Percentiles rank a stretch among this genome's conserved stretches.
These are phyloP conservation scores for Hymenopus coronatus DNA, from an alignment of 2,888 invertebrate genomes.

Conservation along the genomic window DNA sequence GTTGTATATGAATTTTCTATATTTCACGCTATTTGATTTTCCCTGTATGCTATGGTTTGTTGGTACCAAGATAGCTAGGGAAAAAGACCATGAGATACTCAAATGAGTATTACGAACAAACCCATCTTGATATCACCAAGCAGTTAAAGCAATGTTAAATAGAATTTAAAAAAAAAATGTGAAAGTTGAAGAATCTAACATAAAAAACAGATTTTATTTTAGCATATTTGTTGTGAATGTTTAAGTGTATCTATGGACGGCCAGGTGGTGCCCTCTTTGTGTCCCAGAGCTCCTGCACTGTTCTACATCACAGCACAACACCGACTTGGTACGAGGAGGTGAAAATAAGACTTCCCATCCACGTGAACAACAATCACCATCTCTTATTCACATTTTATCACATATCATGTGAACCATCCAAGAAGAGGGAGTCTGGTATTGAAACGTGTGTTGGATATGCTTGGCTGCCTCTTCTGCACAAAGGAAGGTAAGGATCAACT, in stretches of 20 bases:
- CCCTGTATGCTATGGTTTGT: no score
- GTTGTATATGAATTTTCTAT: no score
- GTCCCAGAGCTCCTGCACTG: constrained; percentile 63
- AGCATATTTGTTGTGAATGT: constrained; percentile 26
- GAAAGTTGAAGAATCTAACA: no score
- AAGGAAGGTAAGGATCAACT: constrained; percentile 56
- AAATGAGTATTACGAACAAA: no score
- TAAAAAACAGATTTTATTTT: no score
- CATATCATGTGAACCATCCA: constrained; percentile 86
- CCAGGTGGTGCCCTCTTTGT: constrained; percentile 64
- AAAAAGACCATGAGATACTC: no score
- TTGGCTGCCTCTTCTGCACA: constrained; percentile 84
- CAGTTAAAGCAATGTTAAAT: no score
- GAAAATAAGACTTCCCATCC: constrained; percentile 84
- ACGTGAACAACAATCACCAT: constrained; percentile 82
- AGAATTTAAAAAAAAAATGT: no score
- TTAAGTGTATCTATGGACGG: constrained; percentile 71
- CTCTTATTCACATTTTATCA: constrained; percentile 94
- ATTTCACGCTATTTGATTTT: no score
- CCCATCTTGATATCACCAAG: no score
- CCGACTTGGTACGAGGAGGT: constrained; percentile 94
- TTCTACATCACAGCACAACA: constrained; percentile 84
- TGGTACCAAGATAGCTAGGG: no score
- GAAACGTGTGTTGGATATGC: constrained; percentile 90
- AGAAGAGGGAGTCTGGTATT: constrained; percentile 68